Base-by-base conservation (phyloP, 2,888 invertebrate species). In the Physocephala rufipes region DNA sequence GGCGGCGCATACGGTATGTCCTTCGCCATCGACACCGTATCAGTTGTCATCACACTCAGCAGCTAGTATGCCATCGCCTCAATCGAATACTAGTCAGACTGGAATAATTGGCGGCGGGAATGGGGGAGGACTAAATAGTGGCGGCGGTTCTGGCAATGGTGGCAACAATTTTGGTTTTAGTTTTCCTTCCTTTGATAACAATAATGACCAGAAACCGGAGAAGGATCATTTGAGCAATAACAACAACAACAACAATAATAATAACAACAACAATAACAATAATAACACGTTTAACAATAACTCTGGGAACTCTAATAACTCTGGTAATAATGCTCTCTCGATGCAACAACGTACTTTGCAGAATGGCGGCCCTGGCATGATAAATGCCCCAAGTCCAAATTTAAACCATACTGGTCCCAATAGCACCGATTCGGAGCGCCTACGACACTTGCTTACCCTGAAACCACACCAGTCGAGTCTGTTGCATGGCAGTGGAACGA, bases 1-100 rank as follows among this genome's bases (percentile, higher is more conserved):
- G 77, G 67, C 67, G 12, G 62, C 68, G 15, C 68, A 68, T 51
- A 87, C 86, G 73, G 88, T 85, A 61, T 88, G 85, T 81, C 87
- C 83, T 76, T 87, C 86, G 71, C 87, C 85, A 74, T 87, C 87
- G 79, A 89, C 88, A 74, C 87, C 88, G 63, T 89, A 86, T 76
- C 86, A 86, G 73, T 77, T 86, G 67, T 84, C 86, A 16, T 85
- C 84, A 67, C 84, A 85, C 72, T 83, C 82, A 71, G 83, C 82
- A 24, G 82, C 85, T 65, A 84, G 85, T 69, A 84, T 87, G 79
- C 87, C 87, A 36, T 89, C 89, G 78, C 90, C 89, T 24, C 87
- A 88, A 67, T 83, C 84, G 36, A 85, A 84, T 76, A 78, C 82
- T 45, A 83, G 83, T 72, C 83, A 84, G 49, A 79, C 83, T 21